Conservation (phyloP, 2,113 vertebrate genomes). For the Hyaena hyaena region DNA sequence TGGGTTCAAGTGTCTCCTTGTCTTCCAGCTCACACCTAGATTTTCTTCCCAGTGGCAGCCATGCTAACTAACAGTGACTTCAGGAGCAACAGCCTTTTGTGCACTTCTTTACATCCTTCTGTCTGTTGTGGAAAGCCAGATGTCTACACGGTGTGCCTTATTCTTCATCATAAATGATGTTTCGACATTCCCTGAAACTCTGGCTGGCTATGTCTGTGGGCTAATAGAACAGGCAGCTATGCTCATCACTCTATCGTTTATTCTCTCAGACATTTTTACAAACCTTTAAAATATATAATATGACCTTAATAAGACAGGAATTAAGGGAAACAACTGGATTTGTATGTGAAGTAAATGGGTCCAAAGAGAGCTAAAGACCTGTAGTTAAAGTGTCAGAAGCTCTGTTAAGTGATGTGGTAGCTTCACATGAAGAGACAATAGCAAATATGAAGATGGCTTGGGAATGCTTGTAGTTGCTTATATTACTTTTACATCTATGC, state of each 20-base stretch:
- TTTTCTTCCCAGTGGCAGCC: neutral
- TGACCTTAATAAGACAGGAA: neutral
- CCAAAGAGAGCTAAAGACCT: neutral
- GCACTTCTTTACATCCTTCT: neutral
- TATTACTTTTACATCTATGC: neutral
- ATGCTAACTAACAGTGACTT: neutral
- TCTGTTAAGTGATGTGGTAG: neutral
- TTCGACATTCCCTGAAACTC: neutral
- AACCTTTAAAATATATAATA: neutral
- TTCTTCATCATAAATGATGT: neutral
- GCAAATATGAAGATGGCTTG: neutral
- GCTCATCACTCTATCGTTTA: neutral
- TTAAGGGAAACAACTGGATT: neutral
- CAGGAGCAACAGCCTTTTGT: neutral
- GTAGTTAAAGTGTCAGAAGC: neutral
- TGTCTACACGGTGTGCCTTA: fast-evolving
- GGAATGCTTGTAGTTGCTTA: neutral
- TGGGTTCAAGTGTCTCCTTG: neutral
- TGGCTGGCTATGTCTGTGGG: neutral
- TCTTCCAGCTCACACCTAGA: neutral
- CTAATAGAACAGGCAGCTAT: neutral
- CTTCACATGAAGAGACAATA: neutral
- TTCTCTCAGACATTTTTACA: neutral
- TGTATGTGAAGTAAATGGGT: neutral
- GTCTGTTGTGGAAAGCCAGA: neutral